Evolutionary conservation across 2,797 vertebrate species (phyloP), one percentile per base, ranked within the genome.

Genomic region (Bovichtus variegatus): DNA sequence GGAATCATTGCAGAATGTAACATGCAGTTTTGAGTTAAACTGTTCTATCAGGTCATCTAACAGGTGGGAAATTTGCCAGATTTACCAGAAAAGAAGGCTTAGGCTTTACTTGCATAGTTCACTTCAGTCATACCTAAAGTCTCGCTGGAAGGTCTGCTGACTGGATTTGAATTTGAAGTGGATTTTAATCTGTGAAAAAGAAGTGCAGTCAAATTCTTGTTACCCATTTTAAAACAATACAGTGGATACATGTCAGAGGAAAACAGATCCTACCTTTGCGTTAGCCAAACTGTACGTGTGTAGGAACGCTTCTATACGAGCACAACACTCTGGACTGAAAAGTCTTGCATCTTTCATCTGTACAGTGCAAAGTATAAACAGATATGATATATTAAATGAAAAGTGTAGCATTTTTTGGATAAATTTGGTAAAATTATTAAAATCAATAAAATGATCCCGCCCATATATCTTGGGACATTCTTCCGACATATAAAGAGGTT

Each of bases 221-320:
- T 19, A 2, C 10, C 2, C 4, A 15, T 3, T 18, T 29, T 19
- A 13, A 2, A 18, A 21, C 7, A 34, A 62, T 2, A 8, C 0
- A 40, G 2, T 59, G 11, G 16, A 21, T 3, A 25, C 10, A 57
- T 15, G 43, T 46, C 11, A 44, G 13, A 74, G 41, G 4, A 10
- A 43, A 70, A 60, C 3, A 19, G 15, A 40, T 47, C 10, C 7
- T 90, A 95, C 94, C 88, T 64, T 79, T 7, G 92, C 89, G 12
- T 94, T 94, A 9, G 85, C 80, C 78, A 93, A 57, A 64, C 86
- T 91, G 67, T 94, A 92, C 3, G 67, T 66, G 43, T 61, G 87
- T 3, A 95, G 87, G 59, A 94, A 92, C 5, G 34, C 53, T 57
- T 94, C 89, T 2, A 87, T 27, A 18, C 25, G 63, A 55, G 58